These are phyloP conservation scores for Amblyjoppa fuscipennis DNA, from an alignment of 2,888 invertebrate species.

Conservation along the genomic window DNA sequence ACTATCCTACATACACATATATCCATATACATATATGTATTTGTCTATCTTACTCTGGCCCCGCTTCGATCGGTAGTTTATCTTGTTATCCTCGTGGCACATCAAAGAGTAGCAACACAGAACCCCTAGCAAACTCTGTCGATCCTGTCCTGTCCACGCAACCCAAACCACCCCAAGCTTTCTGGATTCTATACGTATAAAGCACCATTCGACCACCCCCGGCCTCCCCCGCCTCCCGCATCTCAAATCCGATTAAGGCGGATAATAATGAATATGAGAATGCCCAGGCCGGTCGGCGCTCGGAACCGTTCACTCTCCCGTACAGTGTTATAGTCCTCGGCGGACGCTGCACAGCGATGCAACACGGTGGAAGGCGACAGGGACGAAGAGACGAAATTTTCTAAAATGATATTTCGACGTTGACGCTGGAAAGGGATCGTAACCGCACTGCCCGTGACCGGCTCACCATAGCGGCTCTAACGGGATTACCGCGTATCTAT, in stretches of 20 bases:
- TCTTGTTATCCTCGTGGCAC: conserved; percentile 70
- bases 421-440: conserved; percentile 50
- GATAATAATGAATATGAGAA: conserved; percentile 71
- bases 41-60: conserved; percentile 43
- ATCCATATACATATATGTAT: neutral
- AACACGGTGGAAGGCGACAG: conserved; percentile 35
- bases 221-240: conserved; percentile 19
- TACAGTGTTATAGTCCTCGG: conserved; percentile 12
- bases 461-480: conserved; percentile 61
- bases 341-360: conserved; percentile 14
- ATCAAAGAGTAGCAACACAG: conserved; percentile 65
- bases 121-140: conserved; percentile 4
- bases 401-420: conserved; percentile 65
- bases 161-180: conserved; percentile 19
- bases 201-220: neutral
- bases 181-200: conserved; percentile 19
- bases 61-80: conserved; percentile 69
- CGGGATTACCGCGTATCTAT: conserved; percentile 57
- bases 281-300: conserved; percentile 47
- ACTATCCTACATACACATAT: neutral
- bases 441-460: conserved; percentile 62
- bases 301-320: conserved; percentile 4
- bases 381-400: conserved; percentile 52
- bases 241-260: conserved; percentile 67
- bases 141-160: conserved; percentile 15